Base-by-base conservation (phyloP, 1,140 invertebrate species). In the Chironomus tepperi region DNA sequence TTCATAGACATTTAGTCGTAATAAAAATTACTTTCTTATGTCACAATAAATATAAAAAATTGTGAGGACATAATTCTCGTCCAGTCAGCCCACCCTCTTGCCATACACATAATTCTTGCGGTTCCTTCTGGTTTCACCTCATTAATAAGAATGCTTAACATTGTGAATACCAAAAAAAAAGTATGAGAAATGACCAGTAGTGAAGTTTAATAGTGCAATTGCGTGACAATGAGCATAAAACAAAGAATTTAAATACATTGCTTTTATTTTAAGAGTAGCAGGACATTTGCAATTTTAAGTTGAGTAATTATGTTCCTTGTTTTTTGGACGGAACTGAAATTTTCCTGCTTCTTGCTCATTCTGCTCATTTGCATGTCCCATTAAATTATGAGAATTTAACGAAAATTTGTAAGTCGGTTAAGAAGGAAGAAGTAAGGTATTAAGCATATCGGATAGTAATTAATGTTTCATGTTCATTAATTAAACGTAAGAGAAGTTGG, bases 271-370 rank as follows among this genome's bases (percentile, higher is more conserved):
- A 57, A 57, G 47, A 57, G 47, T 57, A 5, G 9, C 16, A 18
- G 65, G 65, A 70, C 65, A 70, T 70, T 70, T 70, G 65, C 65
- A 70, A 70, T 70, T 70, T 70, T 18, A 70, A 70, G n/a, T 70
- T 70, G 16, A 19, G 18, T 70, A 21, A 70, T 57, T 57, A 57
- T n/a, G n/a, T 57, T 57, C 47, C 47, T 34, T 57, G 47, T 57
- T n/a, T n/a, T n/a, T n/a, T 57, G 47, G 24, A 10, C 47, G 47
- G 10, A 57, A 10, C 2, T 3, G 9, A 12, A 57, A 57, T 34
- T 34, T 57, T 57, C 47, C 9, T 70, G 65, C 65, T 6, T 18
- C 18, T 18, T 70, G 7, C n/a, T n/a, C 19, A 70, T 70, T 70
- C 47, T 10, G 9, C 19, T 19, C 16, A 70, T 19, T 18, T 70